Percentiles rank a stretch among this genome's conserved stretches.
phyloP scores from a whole-genome alignment of 1,140 invertebrate species.

The Portunus trituberculatus region DNA sequence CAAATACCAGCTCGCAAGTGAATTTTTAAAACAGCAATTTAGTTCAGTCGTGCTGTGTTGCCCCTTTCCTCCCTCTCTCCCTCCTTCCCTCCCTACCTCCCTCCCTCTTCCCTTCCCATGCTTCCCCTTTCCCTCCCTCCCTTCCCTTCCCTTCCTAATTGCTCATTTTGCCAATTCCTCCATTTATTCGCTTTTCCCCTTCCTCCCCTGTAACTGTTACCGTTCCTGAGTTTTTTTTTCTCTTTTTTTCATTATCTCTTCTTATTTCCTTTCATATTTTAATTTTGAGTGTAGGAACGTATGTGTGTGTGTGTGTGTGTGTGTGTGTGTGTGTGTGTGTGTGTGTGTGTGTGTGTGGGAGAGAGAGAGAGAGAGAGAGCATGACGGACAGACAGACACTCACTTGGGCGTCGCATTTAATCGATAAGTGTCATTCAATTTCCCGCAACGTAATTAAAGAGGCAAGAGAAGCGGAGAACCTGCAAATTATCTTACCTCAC shows the following conservation, averaged over 20 bases:
- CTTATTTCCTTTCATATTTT: no score
- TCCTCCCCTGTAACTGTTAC: no score
- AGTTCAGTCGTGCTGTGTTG: not conserved
- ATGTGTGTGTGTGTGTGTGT: constrained; percentile 16
- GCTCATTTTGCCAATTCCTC: no score
- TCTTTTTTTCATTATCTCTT: no score
- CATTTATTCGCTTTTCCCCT: no score
- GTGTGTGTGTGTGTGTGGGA: constrained; percentile 21
- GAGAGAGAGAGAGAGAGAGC: not conserved
- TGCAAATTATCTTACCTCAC: no score
- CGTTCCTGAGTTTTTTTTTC: no score
- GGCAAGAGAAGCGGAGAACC: no score
- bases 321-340: constrained; percentile 29
- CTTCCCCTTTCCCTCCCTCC: not conserved
- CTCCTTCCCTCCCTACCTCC: not conserved
- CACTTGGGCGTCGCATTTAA: not conserved
- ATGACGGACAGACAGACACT: not conserved
- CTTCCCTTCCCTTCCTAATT: not conserved
- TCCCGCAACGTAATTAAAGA: no score
- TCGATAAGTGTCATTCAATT: not conserved
- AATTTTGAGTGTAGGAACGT: not conserved
- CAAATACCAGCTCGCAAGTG: constrained; percentile 29
- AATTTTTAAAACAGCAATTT: constrained; percentile 42
- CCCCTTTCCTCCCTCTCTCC: not conserved
- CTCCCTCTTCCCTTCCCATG: no score